Evolutionary conservation across 2,113 vertebrate species (phyloP).

Genomic region (Carlito syrichta): DNA sequence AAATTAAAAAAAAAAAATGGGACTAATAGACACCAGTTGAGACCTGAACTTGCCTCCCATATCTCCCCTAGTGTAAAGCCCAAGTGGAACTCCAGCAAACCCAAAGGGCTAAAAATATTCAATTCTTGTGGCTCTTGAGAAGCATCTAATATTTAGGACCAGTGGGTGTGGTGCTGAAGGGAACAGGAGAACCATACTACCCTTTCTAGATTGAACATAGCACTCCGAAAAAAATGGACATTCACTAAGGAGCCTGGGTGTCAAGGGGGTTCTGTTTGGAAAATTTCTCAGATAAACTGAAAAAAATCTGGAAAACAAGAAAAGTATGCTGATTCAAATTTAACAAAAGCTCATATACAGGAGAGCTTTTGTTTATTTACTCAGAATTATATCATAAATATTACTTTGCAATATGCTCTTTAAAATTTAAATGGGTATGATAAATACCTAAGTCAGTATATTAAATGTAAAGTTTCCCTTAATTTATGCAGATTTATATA

Average conservation of each 20-base stretch:
- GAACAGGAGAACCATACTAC: not conserved
- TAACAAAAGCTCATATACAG: not conserved
- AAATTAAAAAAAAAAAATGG: no score
- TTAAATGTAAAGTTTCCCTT: not conserved
- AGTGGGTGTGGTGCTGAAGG: fast-evolving
- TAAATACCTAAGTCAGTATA: not conserved
- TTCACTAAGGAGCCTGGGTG: not conserved
- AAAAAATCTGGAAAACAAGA: not conserved
- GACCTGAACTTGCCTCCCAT: not conserved
- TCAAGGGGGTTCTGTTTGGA: not conserved
- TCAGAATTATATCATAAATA: not conserved
- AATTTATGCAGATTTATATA: not conserved
- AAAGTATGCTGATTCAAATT: not conserved
- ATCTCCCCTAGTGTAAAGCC: not conserved
- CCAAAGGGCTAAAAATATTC: not conserved
- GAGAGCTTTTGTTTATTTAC: not conserved
- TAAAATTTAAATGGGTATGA: not conserved
- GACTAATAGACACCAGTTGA: not conserved
- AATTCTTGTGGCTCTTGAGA: not conserved
- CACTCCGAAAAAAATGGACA: not conserved
- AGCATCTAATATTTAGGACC: not conserved
- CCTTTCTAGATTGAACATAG: not conserved
- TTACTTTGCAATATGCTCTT: not conserved
- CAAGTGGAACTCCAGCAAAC: not conserved
- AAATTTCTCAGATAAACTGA: not conserved